A percentile compares a stretch with the other conserved stretches of the same genome.
phyloP scores from a whole-genome alignment of 2,797 vertebrate genomes.

The Valencia hispanica region DNA sequence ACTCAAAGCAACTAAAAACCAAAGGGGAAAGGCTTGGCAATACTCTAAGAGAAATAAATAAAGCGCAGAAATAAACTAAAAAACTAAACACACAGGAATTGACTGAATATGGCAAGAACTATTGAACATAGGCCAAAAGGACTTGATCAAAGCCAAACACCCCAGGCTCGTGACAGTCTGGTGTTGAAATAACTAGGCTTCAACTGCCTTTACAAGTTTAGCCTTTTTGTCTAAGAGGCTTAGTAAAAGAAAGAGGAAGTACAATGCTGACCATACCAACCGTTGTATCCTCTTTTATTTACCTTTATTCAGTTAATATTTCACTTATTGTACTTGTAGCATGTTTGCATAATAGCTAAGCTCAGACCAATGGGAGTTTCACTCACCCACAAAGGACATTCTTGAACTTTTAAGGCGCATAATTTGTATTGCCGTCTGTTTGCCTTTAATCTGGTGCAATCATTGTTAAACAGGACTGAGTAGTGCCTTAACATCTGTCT shows the following conservation, averaged over 20 bases:
- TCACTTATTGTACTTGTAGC: neutral
- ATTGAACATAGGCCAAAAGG: too few relatives aligned
- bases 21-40: too few relatives aligned
- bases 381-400: neutral
- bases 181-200: neutral
- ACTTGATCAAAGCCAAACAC: neutral
- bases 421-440: neutral
- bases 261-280: neutral
- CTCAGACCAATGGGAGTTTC: neutral
- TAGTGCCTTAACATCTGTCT: neutral
- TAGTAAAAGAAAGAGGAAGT: neutral
- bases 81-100: neutral
- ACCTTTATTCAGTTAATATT: neutral
- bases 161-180: too few relatives aligned
- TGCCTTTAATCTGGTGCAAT: neutral
- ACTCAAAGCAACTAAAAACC: too few relatives aligned
- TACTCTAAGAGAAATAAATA: neutral
- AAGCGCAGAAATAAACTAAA: neutral
- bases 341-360: neutral
- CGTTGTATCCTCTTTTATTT: neutral
- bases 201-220: neutral
- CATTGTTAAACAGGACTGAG: neutral
- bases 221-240: neutral
- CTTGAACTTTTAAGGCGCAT: neutral
- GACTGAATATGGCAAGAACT: too few relatives aligned